Evolutionary conservation across 2,797 vertebrate genomes (phyloP).

Genomic region (Platyrinchus mystaceus): DNA sequence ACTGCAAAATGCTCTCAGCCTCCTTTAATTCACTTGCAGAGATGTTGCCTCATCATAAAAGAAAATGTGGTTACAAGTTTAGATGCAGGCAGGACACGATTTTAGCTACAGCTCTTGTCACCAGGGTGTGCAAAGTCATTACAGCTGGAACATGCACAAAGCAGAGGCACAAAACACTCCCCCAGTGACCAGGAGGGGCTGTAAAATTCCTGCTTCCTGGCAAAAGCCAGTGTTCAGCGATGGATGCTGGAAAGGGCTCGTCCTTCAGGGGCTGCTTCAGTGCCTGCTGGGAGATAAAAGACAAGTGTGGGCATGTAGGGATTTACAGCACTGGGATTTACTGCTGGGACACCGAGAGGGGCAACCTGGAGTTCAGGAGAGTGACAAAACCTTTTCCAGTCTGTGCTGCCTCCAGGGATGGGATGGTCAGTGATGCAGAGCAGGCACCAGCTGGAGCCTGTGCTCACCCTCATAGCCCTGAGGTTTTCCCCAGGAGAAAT

Average conservation of each 20-base stretch:
- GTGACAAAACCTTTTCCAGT: not conserved
- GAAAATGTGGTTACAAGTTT: not conserved
- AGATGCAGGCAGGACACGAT: not conserved
- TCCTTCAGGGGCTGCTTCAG: not conserved
- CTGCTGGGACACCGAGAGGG: not conserved
- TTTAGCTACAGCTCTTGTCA: not conserved
- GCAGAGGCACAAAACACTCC: not conserved
- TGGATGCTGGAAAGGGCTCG: not conserved
- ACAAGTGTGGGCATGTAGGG: not conserved
- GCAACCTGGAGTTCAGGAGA: not conserved
- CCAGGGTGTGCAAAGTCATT: not conserved
- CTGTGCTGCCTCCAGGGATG: not conserved
- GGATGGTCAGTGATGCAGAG: not conserved
- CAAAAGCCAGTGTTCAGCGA: not conserved
- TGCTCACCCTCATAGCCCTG: rapidly evolving
- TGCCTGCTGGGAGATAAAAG: not conserved
- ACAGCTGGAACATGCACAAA: not conserved
- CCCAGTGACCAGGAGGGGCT: not conserved
- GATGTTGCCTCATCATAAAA: not conserved
- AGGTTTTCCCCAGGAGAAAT: not conserved
- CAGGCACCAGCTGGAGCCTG: not conserved
- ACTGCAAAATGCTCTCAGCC: not conserved
- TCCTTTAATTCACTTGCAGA: not conserved
- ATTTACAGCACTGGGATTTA: not conserved
- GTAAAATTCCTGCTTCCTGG: not conserved